Base-by-base conservation (phyloP, 2,888 invertebrate species). In the Platycheirus albimanus region DNA sequence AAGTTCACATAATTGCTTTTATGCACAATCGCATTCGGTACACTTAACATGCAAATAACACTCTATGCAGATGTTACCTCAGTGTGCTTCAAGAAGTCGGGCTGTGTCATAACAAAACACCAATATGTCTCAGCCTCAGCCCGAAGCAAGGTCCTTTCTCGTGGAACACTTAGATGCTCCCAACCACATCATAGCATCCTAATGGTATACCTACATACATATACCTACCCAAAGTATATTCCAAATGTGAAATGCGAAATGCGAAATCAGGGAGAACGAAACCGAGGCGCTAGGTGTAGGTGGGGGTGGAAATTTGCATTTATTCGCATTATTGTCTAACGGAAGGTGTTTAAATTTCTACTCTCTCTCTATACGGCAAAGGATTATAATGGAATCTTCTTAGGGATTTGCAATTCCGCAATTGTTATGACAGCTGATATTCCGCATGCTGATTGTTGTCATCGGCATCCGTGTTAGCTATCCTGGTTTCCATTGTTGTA, bases 1-100 rank as follows among this genome's bases (percentile, higher is more conserved):
- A 76, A 81, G 81, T 81, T 81, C 76, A 70, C 70, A 76, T 81
- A 81, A 81, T 81, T 76, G 81, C 81, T 81, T 81, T 81, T 76
- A 81, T 81, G 81, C 81, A 71, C 81, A 81, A 81, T 81, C 75
- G 81, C 76, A 51, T 54, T 71, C 41, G 66, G 71, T 47, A 66
- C 64, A 76, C 70, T 71, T 70, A 70, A 66, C 71, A 81, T 71
- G 66, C 76, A 76, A 76, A 81, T 66, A 75, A 70, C 76, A 61
- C 58, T 66, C 45, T 47, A n/a, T 38, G 69, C 75, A 71, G 70
- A 71, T 76, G 80, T 36, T 64, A 36, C 61, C 54, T 49, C 45
- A 17, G 17, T 66, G 15, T 38, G 69, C 28, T 72, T 61, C 51
- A 58, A 75, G 71, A 66, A 56, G 79, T 28, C 30, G 20, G 61